Base-by-base conservation (phyloP, 2,797 vertebrate genomes). In the Manis crassicaudata region DNA sequence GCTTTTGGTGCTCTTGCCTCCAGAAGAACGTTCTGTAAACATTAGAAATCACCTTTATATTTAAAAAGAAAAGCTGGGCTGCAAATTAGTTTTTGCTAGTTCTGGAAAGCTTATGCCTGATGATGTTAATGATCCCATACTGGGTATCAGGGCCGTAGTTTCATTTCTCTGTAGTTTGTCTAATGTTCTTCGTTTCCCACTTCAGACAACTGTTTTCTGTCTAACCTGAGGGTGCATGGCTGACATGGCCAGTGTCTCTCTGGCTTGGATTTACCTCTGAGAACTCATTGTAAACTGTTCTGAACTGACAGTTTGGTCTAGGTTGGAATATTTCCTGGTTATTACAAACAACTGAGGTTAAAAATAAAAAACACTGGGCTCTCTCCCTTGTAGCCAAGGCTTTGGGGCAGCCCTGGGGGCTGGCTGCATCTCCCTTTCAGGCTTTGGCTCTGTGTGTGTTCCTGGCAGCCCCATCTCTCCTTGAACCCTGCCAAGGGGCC, bases 241-340 rank as follows among this genome's bases (percentile, higher is more conserved):
- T 40, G 52, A n/a, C 16, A 2, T 6, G 32, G 58, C 65, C 35
- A 4, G 13, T 37, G n/a, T 60, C 18, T 68, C 32, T 43, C 23
- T 52, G 68, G 52, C 62, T 86, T 63, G 73, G 17, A 21, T 85
- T 90, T 65, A 63, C 52, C 62, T 58, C 4, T 16, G 25, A 81
- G 62, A 65, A 40, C 60, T 95, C 29, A 3, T 25, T 77, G 68
- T 88, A 29, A 84, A 43, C 83, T 82, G 18, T 81, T 72, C 52
- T 35, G 52, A 46, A 76, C 80, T 43, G 56, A 67, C 23, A 56
- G 8, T 60, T 77, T 2, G 13, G 32, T 60, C 23, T n/a, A 21
- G 35, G 29, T 37, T 68, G 86, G 32, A 37, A 9, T 81, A 52
- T 37, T 90, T 88, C 56, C 76, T 88, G 72, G 63, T 73, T 50